Evolutionary conservation across 2,113 vertebrate genomes (phyloP).

Genomic region (Cercopithecus mona): DNA sequence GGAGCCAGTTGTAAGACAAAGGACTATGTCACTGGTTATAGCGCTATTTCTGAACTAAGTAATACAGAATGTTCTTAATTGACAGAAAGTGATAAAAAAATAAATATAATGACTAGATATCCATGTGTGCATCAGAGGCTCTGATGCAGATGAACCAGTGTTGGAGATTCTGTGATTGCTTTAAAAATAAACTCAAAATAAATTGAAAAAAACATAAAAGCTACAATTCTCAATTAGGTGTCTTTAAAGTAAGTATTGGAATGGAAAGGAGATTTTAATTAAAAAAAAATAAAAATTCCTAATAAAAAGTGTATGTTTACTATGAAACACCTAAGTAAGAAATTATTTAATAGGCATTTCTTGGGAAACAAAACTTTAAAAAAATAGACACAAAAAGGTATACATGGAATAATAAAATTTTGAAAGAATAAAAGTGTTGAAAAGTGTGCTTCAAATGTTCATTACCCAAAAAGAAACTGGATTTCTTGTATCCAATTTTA

Average conservation of each 20-base stretch:
- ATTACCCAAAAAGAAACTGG: background rate
- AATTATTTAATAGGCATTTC: background rate
- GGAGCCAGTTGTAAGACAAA: constrained; percentile 46
- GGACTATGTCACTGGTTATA: background rate
- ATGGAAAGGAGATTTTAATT: background rate
- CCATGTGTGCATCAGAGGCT: background rate
- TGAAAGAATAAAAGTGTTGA: background rate
- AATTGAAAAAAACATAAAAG: constrained; percentile 1
- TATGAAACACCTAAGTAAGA: constrained; percentile 8
- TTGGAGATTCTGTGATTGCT: background rate
- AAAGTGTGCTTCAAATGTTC: background rate
- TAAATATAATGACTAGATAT: background rate
- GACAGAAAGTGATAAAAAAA: constrained; percentile 36
- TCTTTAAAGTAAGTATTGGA: constrained; percentile 1
- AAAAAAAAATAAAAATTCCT: background rate
- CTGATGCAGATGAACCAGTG: background rate
- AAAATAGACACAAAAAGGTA: background rate
- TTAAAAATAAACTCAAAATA: constrained; percentile 19
- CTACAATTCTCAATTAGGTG: background rate
- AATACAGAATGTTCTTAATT: constrained; percentile 24
- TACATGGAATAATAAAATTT: background rate
- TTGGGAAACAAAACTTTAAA: constrained; percentile 4
- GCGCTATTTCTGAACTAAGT: background rate
- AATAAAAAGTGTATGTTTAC: background rate
- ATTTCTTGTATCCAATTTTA: background rate